Conservation (phyloP, 2,888 invertebrate species). For the Congeria kusceri region DNA sequence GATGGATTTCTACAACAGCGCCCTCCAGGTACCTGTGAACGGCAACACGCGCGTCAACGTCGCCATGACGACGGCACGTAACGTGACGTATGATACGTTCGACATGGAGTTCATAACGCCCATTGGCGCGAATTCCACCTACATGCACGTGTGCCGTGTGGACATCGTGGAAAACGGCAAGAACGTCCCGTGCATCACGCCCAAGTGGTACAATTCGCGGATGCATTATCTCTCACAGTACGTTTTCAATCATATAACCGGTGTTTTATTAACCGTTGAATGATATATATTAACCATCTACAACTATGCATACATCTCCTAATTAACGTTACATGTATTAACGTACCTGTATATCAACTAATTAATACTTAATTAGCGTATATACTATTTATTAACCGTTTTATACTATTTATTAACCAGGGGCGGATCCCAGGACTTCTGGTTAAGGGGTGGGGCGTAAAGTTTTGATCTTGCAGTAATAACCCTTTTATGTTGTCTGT, state of each 20-base stretch:
- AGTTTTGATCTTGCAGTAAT: too few relatives aligned
- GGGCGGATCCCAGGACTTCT: too few relatives aligned
- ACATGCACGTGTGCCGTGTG: conserved; percentile 75
- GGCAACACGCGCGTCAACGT: conserved; percentile 65
- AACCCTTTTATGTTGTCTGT: too few relatives aligned
- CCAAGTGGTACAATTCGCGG: conserved; percentile 63
- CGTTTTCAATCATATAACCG: conserved; percentile 22
- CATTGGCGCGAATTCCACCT: conserved; percentile 60
- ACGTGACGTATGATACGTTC: conserved; percentile 72
- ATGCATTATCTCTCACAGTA: conserved; percentile 69
- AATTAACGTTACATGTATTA: too few relatives aligned
- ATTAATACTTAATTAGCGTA: too few relatives aligned
- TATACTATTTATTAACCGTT: too few relatives aligned
- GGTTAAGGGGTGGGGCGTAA: too few relatives aligned
- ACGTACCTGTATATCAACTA: too few relatives aligned
- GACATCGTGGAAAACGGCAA: conserved; percentile 74
- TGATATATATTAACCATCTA: too few relatives aligned
- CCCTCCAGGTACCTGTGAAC: conserved; percentile 60
- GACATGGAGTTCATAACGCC: conserved; percentile 81
- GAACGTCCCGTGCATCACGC: conserved; percentile 80
- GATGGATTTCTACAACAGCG: conserved; percentile 57
- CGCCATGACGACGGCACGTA: conserved; percentile 69
- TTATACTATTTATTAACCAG: too few relatives aligned
- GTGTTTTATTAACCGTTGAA: too few relatives aligned
- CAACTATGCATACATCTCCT: too few relatives aligned